These are phyloP conservation scores for Pteropus rufus DNA, from an alignment of 2,797 vertebrate genomes.

Conservation along the genomic window DNA sequence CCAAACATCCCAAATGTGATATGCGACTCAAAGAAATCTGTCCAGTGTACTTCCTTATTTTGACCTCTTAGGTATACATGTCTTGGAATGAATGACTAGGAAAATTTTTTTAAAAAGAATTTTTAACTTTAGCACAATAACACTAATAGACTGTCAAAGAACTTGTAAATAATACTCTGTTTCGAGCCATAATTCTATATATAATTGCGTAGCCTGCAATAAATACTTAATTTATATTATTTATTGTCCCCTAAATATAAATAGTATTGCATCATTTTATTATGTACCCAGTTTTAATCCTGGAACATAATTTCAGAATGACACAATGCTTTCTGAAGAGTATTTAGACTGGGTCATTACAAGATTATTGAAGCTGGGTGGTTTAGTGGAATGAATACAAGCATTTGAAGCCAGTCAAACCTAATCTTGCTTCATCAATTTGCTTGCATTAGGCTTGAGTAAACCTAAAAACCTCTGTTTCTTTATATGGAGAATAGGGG, in stretches of 20 bases:
- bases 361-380: not conserved
- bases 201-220: not conserved
- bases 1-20: not conserved
- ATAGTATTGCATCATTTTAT: not conserved
- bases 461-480: not conserved
- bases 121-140: not conserved
- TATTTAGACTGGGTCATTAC: not conserved
- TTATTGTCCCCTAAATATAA: not conserved
- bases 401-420: not conserved
- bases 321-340: not conserved
- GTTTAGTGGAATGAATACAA: not conserved
- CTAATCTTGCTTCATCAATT: not conserved
- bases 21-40: not conserved
- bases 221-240: not conserved
- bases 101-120: not conserved
- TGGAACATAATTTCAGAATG: constrained; percentile 14
- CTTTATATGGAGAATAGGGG: not conserved
- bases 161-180: not conserved
- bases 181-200: not conserved
- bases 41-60: not conserved
- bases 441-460: not conserved
- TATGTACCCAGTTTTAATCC: not conserved
- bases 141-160: not conserved
- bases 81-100: not conserved
- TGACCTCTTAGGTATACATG: not conserved